phyloP scores from a whole-genome alignment of 2,888 invertebrate genomes.

The Omphaloscelis lunosa region DNA sequence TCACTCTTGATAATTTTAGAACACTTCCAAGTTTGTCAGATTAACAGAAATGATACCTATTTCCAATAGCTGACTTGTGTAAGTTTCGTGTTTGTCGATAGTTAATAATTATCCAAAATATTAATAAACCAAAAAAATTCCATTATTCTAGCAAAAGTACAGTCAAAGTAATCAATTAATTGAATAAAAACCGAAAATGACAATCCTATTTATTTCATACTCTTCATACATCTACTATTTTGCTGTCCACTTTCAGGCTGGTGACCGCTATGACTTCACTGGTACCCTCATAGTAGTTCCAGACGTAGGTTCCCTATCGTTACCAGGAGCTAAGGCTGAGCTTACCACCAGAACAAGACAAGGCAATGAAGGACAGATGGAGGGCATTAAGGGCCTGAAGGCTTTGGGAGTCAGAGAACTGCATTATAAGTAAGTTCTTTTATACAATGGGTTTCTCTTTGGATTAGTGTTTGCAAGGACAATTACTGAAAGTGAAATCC shows the following conservation, averaged over 20 bases:
- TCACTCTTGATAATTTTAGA: background rate
- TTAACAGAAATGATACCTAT: background rate
- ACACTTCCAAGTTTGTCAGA: background rate
- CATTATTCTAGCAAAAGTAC: no score
- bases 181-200: no score
- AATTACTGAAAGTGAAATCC: background rate
- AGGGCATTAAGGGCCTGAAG: conserved; percentile 96
- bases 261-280: conserved; percentile 97
- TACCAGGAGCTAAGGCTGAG: conserved; percentile 97
- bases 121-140: no score
- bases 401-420: conserved; percentile 90
- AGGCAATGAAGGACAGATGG: conserved; percentile 93
- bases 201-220: no score
- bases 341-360: conserved; percentile 93
- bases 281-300: conserved; percentile 99
- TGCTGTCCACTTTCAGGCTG: conserved; percentile 85
- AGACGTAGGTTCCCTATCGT: conserved; percentile 96
- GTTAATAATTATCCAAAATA: no score
- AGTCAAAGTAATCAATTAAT: no score
- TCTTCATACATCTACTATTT: no score
- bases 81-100: no score
- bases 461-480: background rate
- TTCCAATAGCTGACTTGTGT: background rate
- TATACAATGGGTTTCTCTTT: background rate
- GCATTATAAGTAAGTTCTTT: conserved; percentile 85